Percentiles rank a stretch among this genome's conserved stretches.
Evolutionary conservation across 2,888 invertebrate species (phyloP).

Genomic region (Lordiphosa andalusiaca): DNA sequence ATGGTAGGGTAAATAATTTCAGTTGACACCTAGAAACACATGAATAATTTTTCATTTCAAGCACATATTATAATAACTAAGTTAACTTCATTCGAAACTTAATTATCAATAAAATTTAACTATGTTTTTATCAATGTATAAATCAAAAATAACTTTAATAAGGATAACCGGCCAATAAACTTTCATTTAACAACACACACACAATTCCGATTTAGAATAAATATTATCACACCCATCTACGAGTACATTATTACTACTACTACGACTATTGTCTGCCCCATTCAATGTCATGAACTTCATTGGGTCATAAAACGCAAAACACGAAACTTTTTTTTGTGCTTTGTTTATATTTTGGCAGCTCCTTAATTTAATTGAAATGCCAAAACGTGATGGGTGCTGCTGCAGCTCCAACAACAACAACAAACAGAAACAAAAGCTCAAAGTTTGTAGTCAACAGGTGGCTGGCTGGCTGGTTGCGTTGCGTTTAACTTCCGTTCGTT

Average conservation of each 20-base stretch:
- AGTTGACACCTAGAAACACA: no score
- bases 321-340: conserved; percentile 34
- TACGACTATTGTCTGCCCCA: conserved; percentile 35
- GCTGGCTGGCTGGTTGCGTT: conserved; percentile 32
- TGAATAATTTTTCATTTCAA: no score
- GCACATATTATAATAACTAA: no score
- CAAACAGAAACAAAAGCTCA: conserved; percentile 19
- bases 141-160: conserved; percentile 21
- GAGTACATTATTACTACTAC: neutral
- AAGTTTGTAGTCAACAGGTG: conserved; percentile 54
- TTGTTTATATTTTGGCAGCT: conserved; percentile 53
- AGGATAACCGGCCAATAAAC: conserved; percentile 51
- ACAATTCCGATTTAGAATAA: conserved; percentile 11
- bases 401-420: no score
- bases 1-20: no score
- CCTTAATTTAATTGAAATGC: conserved; percentile 54
- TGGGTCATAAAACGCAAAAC: conserved; percentile 65
- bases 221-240: conserved; percentile 37
- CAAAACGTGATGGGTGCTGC: conserved; percentile 47
- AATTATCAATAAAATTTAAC: conserved; percentile 27
- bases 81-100: conserved; percentile 1
- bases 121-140: conserved; percentile 33
- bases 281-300: conserved; percentile 70
- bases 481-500: conserved; percentile 52
- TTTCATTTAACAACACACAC: conserved; percentile 13